Base-by-base conservation (phyloP, 2,888 invertebrate genomes). In the Chalcis sispes region DNA sequence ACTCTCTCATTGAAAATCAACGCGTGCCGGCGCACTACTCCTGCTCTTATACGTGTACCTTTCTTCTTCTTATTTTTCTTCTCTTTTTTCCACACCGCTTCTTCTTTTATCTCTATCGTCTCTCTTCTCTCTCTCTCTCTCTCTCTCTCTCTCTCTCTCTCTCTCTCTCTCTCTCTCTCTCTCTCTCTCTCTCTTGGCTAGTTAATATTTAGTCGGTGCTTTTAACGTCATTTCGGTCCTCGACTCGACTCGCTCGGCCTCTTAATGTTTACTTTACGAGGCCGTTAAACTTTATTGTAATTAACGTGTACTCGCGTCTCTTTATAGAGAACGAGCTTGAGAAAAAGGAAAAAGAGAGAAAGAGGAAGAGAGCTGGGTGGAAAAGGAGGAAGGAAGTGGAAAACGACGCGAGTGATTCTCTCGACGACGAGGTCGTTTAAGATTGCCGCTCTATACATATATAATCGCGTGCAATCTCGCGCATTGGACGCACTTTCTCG, bases 251-350 rank as follows among this genome's bases (percentile, higher is more conserved):
- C 4, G 23, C 62, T 58, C n/a, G n/a, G n/a, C n/a, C n/a, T n/a
- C n/a, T 72, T 72, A 73, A 67, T 73, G 73, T 65, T 73, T 73
- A 52, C 61, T 66, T 73, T 66, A 73, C 66, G 66, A 25, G 52
- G 61, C 73, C 50, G 61, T 73, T 42, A 67, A 73, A 42, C 36
- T 73, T 73, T 73, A 67, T 73, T 66, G 52, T 65, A 73, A 73
- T 73, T 73, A 73, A 72, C 72, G 72, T 29, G 64, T 36, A 40
- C 61, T 52, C 27, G 25, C 10, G 27, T 29, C 58, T 15, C 10
- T 36, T 36, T 40, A n/a, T 13, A 20, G 29, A 25, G 18, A 32
- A 15, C 40, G 29, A 42, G 40, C 1, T 15, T 8, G 15, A 36
- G 15, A 40, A 36, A 36, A 23, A 59, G 40, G 13, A 40, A 40